These are phyloP conservation scores for Sandelia bainsii DNA, from an alignment of 2,797 vertebrate species.

Conservation along the genomic window DNA sequence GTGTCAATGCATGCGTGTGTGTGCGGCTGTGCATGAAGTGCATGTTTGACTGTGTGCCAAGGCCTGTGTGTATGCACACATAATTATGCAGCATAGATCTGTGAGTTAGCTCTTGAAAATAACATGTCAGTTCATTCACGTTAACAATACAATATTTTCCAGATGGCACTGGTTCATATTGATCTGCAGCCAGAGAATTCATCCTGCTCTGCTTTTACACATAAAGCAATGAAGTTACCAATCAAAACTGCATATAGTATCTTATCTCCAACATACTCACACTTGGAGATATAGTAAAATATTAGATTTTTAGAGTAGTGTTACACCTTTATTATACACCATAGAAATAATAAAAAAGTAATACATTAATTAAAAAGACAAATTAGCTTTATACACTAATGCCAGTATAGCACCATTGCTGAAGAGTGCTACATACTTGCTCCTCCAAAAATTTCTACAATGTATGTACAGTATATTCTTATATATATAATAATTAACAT, in stretches of 20 bases:
- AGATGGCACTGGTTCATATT: slow-evolving; percentile 70
- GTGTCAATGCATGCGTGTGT: slow-evolving; percentile 12
- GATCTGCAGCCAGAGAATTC: slow-evolving; percentile 64
- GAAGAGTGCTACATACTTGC: background rate
- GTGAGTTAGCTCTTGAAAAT: slow-evolving; percentile 56
- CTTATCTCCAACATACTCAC: slow-evolving; percentile 15
- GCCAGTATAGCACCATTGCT: background rate
- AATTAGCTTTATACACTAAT: background rate
- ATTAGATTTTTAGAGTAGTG: slow-evolving; percentile 9
- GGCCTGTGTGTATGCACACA: slow-evolving; percentile 36
- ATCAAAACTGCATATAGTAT: slow-evolving; percentile 38
- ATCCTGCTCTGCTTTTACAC: slow-evolving; percentile 51
- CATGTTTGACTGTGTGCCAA: slow-evolving; percentile 38
- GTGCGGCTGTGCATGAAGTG: slow-evolving; percentile 2
- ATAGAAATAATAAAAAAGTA: slow-evolving; percentile 11
- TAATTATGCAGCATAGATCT: slow-evolving; percentile 64
- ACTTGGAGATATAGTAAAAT: slow-evolving; percentile 8
- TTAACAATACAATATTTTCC: slow-evolving; percentile 69
- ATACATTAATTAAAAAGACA: slow-evolving; percentile 29
- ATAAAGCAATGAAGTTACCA: slow-evolving; percentile 34
- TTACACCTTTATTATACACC: slow-evolving; percentile 2
- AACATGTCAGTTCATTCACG: slow-evolving; percentile 65
- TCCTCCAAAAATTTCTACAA: no score
- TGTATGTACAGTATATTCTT: background rate
- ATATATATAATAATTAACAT: background rate